phyloP scores from a whole-genome alignment of 1,140 invertebrate species.

The Solen grandis region DNA sequence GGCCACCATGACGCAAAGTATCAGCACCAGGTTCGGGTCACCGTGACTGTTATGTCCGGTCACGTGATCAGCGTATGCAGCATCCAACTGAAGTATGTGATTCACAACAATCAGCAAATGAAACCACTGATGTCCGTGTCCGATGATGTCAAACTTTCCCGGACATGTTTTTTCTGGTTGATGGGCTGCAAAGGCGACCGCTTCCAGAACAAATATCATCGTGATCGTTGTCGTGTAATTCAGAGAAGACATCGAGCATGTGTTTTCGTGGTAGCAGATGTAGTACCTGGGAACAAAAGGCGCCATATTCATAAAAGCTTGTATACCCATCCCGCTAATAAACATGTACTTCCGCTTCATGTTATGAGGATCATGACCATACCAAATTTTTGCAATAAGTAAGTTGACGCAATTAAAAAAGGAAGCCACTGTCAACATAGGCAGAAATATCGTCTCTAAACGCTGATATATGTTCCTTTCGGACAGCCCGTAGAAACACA shows the following conservation, averaged over 20 bases:
- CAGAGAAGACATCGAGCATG: slow-evolving; percentile 60
- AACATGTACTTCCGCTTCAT: slow-evolving; percentile 66
- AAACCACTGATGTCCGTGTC: slow-evolving; percentile 82
- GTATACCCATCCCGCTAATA: slow-evolving; percentile 56
- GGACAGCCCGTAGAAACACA: slow-evolving; percentile 65
- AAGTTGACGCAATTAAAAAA: slow-evolving; percentile 64
- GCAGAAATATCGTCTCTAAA: slow-evolving; percentile 58
- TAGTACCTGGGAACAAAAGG: slow-evolving; percentile 65
- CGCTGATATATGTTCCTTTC: slow-evolving; percentile 49
- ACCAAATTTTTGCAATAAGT: slow-evolving; percentile 65
- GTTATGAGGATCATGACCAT: slow-evolving; percentile 59
- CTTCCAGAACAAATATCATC: slow-evolving; percentile 61
- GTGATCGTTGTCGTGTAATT: slow-evolving; percentile 62
- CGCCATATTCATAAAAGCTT: slow-evolving; percentile 56
- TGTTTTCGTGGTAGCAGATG: slow-evolving; percentile 52
- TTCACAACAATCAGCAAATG: slow-evolving; percentile 79
- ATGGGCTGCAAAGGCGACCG: slow-evolving; percentile 79
- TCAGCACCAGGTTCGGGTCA: slow-evolving; percentile 34
- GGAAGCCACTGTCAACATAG: slow-evolving; percentile 62
- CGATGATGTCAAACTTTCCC: slow-evolving; percentile 81
- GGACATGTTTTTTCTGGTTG: slow-evolving; percentile 80
- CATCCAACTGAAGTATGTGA: slow-evolving; percentile 76
- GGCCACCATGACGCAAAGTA: slow-evolving; percentile 8
- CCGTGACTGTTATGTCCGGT: slow-evolving; percentile 46
- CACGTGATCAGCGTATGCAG: slow-evolving; percentile 61